A percentile compares a stretch with the other conserved stretches of the same genome.
Evolutionary conservation across 2,888 invertebrate species (phyloP).

Genomic region (Zonitis immaculata): DNA sequence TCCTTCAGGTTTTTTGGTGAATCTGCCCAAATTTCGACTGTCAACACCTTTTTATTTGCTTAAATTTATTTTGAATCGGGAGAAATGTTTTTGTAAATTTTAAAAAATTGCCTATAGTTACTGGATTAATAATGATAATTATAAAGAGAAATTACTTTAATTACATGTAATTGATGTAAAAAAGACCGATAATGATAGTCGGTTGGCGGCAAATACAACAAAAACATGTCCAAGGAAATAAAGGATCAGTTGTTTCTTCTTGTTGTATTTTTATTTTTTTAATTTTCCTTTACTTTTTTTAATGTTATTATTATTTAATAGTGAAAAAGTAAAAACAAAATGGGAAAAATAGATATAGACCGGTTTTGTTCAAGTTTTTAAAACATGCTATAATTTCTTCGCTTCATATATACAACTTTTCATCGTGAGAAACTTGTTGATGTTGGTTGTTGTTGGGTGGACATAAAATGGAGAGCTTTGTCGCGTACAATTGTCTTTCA

Average conservation of each 20-base stretch:
- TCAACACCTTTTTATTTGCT: too few relatives aligned
- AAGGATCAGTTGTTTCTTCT: slow-evolving; percentile 38
- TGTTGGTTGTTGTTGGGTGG: neutral
- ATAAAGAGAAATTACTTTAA: slow-evolving; percentile 27
- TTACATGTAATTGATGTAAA: slow-evolving; percentile 42
- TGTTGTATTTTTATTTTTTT: neutral
- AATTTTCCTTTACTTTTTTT: too few relatives aligned
- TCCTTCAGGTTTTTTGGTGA: too few relatives aligned
- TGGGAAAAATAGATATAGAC: neutral
- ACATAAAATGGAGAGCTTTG: neutral
- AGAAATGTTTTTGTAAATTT: too few relatives aligned
- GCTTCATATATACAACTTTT: neutral
- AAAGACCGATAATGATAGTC: slow-evolving; percentile 36
- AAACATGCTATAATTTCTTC: neutral
- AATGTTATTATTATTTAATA: too few relatives aligned
- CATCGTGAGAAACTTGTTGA: neutral
- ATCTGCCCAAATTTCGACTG: too few relatives aligned
- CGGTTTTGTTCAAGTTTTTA: neutral
- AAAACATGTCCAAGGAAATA: slow-evolving; percentile 37
- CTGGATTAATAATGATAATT: too few relatives aligned
- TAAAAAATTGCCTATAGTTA: too few relatives aligned
- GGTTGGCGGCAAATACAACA: slow-evolving; percentile 34
- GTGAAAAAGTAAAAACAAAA: too few relatives aligned
- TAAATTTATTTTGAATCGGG: too few relatives aligned
- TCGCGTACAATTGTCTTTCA: neutral